Base-by-base conservation (phyloP, 2,797 vertebrate genomes). In the Sebastes hopkinsi region DNA sequence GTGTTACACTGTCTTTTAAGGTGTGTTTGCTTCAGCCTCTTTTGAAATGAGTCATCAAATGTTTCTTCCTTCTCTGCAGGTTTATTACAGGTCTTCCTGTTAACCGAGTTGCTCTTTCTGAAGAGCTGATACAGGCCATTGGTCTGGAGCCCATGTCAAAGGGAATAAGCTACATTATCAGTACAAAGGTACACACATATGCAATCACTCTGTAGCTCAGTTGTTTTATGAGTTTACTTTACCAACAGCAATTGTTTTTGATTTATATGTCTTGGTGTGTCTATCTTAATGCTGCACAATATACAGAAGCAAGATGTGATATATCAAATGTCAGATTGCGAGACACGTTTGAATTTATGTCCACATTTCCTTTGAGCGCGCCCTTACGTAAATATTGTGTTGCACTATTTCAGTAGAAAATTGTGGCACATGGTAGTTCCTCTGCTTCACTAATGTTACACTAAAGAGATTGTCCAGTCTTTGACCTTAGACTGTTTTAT, bases 31-130 rank as follows among this genome's bases (percentile, higher is more conserved):
- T 62, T 79, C 7, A 23, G 22, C 18, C 23, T 9, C 23, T 60
- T 42, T 42, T 80, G 6, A 61, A 29, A 70, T 55, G 13, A 77
- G n/a, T 78, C 30, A 52, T 4, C 66, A 7, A 36, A 9, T 13
- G 22, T 65, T 64, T 68, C 18, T 71, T 85, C n/a, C 25, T 75
- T 16, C 70, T 85, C 6, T 80, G 0, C 82, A 99, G 98, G 90
- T 99, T 98, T 54, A 74, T 99, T 20, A 96, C 93, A 68, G 98
- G 98, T 58, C 93, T 97, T 83, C 94, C 95, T 0, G 94, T 97
- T 18, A 77, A 76, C 1, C 16, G 75, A 0, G 84, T 79, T 1
- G 5, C 25, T 0, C 91, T 97, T n/a, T 84, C 97, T 0, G 94
- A 95, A 12, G 95, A 96, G 52, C 93, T 99, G 72, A 93, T 92